These are phyloP conservation scores for Ibidorhyncha struthersii DNA, from an alignment of 2,113 vertebrate species.

Conservation along the genomic window DNA sequence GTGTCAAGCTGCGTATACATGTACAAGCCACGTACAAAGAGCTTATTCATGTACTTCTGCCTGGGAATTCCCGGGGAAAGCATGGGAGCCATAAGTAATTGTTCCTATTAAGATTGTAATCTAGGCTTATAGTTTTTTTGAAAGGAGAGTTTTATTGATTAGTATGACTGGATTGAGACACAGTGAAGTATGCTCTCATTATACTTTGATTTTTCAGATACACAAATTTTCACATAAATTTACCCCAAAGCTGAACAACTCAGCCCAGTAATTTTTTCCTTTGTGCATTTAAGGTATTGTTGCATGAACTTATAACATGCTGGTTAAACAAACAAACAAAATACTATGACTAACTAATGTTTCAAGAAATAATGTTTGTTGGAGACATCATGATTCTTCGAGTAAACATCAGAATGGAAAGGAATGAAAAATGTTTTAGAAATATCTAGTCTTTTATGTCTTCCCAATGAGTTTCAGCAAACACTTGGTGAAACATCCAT, in stretches of 20 bases:
- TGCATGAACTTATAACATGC: neutral
- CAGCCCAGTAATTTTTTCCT: neutral
- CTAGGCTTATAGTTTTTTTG: neutral
- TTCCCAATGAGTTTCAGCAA: neutral
- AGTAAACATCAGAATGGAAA: neutral
- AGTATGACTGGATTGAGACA: neutral
- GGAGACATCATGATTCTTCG: neutral
- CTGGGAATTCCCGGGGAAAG: neutral
- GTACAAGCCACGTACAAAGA: neutral
- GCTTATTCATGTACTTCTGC: neutral
- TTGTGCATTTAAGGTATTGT: neutral
- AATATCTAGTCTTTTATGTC: neutral
- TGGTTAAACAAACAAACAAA: neutral
- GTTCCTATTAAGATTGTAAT: neutral
- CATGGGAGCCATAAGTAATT: fast-evolving
- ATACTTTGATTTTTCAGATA: neutral
- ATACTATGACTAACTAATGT: neutral
- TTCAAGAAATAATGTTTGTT: neutral
- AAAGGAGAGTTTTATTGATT: neutral
- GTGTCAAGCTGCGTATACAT: neutral
- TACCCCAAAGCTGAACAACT: neutral
- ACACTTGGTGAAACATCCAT: neutral
- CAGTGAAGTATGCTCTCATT: neutral
- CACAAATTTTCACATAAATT: neutral
- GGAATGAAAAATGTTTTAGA: neutral